These are phyloP conservation scores for Chalcosyrphus nemorum DNA, from an alignment of 2,888 invertebrate species.

Conservation along the genomic window DNA sequence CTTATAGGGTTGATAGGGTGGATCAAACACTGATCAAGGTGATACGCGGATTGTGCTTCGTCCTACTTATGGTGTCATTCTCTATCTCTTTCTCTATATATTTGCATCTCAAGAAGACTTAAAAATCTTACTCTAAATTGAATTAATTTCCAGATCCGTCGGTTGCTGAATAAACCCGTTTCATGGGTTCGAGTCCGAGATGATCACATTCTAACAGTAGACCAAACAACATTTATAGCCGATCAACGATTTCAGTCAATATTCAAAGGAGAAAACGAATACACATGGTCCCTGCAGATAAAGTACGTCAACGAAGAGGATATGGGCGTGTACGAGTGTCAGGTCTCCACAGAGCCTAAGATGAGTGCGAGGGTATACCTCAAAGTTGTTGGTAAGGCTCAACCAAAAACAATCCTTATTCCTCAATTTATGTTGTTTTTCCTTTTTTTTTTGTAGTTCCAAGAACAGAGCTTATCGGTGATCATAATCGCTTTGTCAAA, in stretches of 20 bases:
- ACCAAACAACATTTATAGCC: conserved; percentile 91
- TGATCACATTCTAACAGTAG: conserved; percentile 94
- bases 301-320: conserved; percentile 94
- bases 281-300: conserved; percentile 93
- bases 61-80: no score
- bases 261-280: conserved; percentile 89
- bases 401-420: no score
- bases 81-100: no score
- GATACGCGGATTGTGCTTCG: no score
- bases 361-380: conserved; percentile 95
- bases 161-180: conserved; percentile 87
- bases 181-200: conserved; percentile 95
- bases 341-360: conserved; percentile 96
- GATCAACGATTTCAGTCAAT: conserved; percentile 96
- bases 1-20: no score
- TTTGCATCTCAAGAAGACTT: no score
- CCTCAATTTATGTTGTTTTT: no score
- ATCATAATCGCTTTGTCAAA: conserved; percentile 94
- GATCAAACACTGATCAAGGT: no score
- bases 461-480: conserved; percentile 93
- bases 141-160: conserved; percentile 76
- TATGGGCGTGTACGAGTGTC: conserved; percentile 95
- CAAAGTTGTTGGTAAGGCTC: conserved; percentile 93
- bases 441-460: no score
- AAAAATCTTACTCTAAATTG: no score